phyloP scores from a whole-genome alignment of 2,797 vertebrate species.

The Mus minutoides region DNA sequence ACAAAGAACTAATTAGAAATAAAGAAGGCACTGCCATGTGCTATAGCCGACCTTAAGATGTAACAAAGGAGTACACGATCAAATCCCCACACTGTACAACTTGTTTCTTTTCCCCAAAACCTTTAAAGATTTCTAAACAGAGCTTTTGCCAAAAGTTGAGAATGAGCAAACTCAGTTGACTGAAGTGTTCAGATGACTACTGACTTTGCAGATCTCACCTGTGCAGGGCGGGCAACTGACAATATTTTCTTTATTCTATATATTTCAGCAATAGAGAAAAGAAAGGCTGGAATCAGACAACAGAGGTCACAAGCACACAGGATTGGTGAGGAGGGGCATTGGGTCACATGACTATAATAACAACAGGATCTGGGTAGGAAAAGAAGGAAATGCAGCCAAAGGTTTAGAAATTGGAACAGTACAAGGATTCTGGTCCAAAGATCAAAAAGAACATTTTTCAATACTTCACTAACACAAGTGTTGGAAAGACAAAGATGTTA shows the following conservation, averaged over 20 bases:
- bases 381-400: background rate
- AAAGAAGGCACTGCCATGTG: background rate
- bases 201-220: constrained; percentile 20
- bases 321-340: background rate
- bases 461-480: constrained; percentile 33
- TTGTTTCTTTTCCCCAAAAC: background rate
- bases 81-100: background rate
- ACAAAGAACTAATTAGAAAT: background rate
- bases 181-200: background rate
- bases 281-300: constrained; percentile 1
- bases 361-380: background rate
- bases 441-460: constrained; percentile 32
- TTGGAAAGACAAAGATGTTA: constrained; percentile 1
- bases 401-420: background rate
- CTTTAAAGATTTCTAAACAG: constrained; percentile 26
- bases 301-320: constrained; percentile 47
- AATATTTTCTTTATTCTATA: background rate
- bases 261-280: background rate
- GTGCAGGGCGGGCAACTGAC: constrained; percentile 18
- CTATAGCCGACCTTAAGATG: background rate
- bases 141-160: constrained; percentile 47
- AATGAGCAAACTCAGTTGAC: constrained; percentile 26
- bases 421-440: background rate
- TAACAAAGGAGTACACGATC: background rate
- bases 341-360: constrained; percentile 29